phyloP scores from a whole-genome alignment of 1,140 invertebrate species.

The Lepidostoma basale region DNA sequence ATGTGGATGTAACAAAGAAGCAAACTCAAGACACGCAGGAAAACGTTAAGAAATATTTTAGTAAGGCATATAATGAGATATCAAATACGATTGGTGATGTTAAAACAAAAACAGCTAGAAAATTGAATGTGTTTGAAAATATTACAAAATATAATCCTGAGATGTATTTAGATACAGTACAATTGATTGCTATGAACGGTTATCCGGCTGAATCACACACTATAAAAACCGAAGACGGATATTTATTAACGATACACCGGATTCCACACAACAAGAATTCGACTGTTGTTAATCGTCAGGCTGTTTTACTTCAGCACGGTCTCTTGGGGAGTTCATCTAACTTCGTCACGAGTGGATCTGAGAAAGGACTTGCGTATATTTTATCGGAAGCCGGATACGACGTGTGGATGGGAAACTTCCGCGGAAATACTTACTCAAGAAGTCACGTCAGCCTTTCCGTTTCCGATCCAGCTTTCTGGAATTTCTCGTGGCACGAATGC shows the following conservation, averaged over 20 bases:
- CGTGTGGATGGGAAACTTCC: conserved; percentile 71
- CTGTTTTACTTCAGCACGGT: conserved; percentile 78
- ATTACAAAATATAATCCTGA: conserved; percentile 48
- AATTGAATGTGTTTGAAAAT: neutral
- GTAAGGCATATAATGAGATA: conserved; percentile 29
- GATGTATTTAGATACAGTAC: conserved; percentile 56
- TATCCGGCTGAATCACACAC: conserved; percentile 72
- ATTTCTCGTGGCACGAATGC: conserved; percentile 73
- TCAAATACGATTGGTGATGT: conserved; percentile 5
- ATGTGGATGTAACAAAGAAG: conserved; percentile 25
- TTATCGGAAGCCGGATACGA: conserved; percentile 69
- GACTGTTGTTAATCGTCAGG: conserved; percentile 49
- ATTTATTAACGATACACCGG: conserved; percentile 73
- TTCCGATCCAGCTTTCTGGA: conserved; percentile 65
- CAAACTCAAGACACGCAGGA: conserved; percentile 24
- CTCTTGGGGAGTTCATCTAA: conserved; percentile 76
- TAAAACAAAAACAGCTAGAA: neutral
- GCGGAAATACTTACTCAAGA: conserved; percentile 68
- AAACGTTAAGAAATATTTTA: conserved; percentile 23
- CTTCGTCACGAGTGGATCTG: conserved; percentile 72
- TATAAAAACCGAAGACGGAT: conserved; percentile 73
- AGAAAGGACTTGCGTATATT: conserved; percentile 66
- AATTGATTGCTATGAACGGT: conserved; percentile 68
- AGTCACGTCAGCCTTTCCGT: conserved; percentile 59
- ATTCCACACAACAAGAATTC: conserved; percentile 64